These are phyloP conservation scores for Drosophila bunnanda DNA, from an alignment of 2,888 invertebrate genomes.

Conservation along the genomic window DNA sequence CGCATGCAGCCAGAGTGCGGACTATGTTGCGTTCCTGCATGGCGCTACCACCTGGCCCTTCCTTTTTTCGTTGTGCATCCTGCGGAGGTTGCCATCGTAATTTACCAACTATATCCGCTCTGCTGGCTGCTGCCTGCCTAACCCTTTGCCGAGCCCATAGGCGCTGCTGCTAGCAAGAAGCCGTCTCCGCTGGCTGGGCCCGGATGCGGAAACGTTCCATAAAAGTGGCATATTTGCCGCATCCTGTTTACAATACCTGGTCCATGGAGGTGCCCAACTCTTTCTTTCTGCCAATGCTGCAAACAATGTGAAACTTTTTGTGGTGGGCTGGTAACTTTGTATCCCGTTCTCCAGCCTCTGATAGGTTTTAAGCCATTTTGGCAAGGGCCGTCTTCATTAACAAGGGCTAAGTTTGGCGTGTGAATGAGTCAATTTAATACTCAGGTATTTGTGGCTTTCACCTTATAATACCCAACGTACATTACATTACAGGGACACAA, in stretches of 20 bases:
- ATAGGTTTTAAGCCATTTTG: neutral
- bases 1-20: constrained; percentile 53
- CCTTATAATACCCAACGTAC: neutral
- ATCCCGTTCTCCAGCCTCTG: neutral
- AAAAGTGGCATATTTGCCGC: constrained; percentile 80
- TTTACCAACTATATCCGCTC: constrained; percentile 79
- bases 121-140: constrained; percentile 54
- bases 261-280: constrained; percentile 41
- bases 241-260: constrained; percentile 79
- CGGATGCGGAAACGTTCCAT: constrained; percentile 73
- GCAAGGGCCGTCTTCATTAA: neutral
- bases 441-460: neutral
- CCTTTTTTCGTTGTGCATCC: neutral
- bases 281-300: constrained; percentile 14
- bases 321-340: neutral
- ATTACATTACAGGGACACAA: too few species aligned
- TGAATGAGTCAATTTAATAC: neutral
- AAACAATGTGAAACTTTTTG: constrained; percentile 40
- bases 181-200: constrained; percentile 36
- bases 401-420: neutral
- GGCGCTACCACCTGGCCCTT: constrained; percentile 3
- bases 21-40: constrained; percentile 58
- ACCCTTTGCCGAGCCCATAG: neutral
- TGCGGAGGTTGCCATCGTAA: constrained; percentile 70
- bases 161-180: neutral